Evolutionary conservation across 2,888 invertebrate genomes (phyloP).

Genomic region (Endotricha flammealis): DNA sequence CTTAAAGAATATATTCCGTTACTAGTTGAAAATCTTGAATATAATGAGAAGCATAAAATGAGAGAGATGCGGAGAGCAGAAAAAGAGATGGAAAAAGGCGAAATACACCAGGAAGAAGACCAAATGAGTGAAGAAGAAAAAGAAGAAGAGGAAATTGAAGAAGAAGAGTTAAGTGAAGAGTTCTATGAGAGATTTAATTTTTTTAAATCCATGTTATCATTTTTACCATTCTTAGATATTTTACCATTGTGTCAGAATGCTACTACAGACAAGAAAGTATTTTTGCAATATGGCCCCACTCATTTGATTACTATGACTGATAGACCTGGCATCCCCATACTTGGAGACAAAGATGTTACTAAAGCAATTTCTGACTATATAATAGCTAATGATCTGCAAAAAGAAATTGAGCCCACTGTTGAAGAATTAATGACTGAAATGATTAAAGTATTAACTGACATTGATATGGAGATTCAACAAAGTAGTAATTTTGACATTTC

Average conservation of each 20-base stretch:
- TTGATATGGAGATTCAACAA: slow-evolving; percentile 47
- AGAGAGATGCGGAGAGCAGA: slow-evolving; percentile 6
- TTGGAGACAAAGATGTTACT: slow-evolving; percentile 67
- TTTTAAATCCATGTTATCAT: slow-evolving; percentile 28
- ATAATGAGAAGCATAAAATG: slow-evolving; percentile 15
- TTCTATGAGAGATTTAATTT: slow-evolving; percentile 25
- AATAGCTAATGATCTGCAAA: slow-evolving; percentile 51
- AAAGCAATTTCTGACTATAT: slow-evolving; percentile 53
- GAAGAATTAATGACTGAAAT: slow-evolving; percentile 66
- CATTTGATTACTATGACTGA: slow-evolving; percentile 32
- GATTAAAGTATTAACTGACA: slow-evolving; percentile 39
- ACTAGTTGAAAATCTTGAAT: slow-evolving; percentile 24
- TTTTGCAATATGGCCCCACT: slow-evolving; percentile 55
- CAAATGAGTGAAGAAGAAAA: slow-evolving; percentile 6
- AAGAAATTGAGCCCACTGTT: slow-evolving; percentile 54
- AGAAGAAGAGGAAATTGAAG: slow-evolving; percentile 11
- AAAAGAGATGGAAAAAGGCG: neutral
- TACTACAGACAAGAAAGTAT: slow-evolving; percentile 27
- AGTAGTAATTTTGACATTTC: slow-evolving; percentile 32
- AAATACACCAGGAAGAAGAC: neutral
- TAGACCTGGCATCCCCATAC: slow-evolving; percentile 51
- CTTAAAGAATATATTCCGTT: slow-evolving; percentile 39
- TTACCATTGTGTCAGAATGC: slow-evolving; percentile 36
- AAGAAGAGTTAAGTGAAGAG: slow-evolving; percentile 8
- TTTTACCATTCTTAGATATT: slow-evolving; percentile 49